Evolutionary conservation across 30 jellyfish, hydroid and myxozoan genomes (phyloP).

Genomic region (Chironex yamaguchii): DNA sequence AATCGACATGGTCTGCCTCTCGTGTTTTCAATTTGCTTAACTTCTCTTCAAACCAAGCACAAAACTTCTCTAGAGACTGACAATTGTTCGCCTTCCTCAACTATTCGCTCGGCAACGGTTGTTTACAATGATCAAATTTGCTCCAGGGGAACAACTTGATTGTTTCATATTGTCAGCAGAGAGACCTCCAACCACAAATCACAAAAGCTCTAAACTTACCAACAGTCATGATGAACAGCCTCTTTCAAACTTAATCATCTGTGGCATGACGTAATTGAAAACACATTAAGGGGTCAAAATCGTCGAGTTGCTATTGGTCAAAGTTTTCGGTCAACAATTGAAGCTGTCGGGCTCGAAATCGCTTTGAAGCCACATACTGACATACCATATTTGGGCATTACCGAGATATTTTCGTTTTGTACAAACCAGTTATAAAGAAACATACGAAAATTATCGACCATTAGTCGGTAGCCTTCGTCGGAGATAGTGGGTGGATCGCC

Average conservation of each 20-base stretch:
- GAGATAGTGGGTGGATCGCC: slow-evolving; percentile 1
- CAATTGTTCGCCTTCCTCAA: no score
- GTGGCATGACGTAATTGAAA: neutral
- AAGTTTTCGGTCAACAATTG: neutral
- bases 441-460: neutral
- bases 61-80: no score
- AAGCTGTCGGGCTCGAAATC: slow-evolving; percentile 1
- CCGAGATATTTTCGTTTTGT: neutral
- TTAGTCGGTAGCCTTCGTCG: neutral
- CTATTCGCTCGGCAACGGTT: no score
- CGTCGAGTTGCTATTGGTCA: neutral
- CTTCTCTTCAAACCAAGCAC: no score
- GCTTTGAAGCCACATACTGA: neutral
- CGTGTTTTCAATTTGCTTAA: no score
- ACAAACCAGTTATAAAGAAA: neutral
- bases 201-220: neutral
- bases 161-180: neutral
- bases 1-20: no score
- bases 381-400: neutral
- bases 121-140: neutral
- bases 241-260: neutral
- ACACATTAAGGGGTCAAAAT: neutral
- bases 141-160: neutral
- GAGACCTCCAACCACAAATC: neutral
- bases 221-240: neutral